Conservation (phyloP, 2,888 invertebrate species). For the Ennomos erosarius region DNA sequence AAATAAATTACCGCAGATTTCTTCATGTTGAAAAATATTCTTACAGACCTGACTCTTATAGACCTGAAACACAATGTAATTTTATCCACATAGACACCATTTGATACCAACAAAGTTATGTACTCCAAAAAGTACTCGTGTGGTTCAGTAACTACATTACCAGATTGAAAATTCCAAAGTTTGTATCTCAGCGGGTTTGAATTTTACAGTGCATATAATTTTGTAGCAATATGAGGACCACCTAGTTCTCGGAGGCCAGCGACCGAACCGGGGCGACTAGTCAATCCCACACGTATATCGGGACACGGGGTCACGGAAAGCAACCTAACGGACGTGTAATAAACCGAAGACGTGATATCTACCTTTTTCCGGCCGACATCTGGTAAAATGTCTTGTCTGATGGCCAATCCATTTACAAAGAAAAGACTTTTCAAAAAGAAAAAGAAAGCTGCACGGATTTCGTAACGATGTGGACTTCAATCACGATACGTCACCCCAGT, state of each 20-base stretch:
- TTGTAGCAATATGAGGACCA: slow-evolving; percentile 19
- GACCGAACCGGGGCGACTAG: slow-evolving; percentile 26
- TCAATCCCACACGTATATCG: slow-evolving; percentile 73
- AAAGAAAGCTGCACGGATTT: slow-evolving; percentile 31
- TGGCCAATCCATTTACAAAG: slow-evolving; percentile 47
- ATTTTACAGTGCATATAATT: slow-evolving; percentile 35
- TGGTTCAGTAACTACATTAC: slow-evolving; percentile 29
- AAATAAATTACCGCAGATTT: slow-evolving; percentile 51
- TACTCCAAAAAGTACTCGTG: background rate
- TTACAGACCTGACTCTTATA: slow-evolving; percentile 14
- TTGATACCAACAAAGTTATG: background rate
- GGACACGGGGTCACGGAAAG: slow-evolving; percentile 64
- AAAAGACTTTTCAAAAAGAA: slow-evolving; percentile 44
- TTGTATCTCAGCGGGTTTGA: slow-evolving; percentile 24
- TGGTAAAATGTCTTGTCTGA: slow-evolving; percentile 54
- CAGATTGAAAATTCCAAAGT: slow-evolving; percentile 21
- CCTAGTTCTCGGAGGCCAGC: slow-evolving; percentile 3
- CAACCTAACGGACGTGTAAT: slow-evolving; percentile 74
- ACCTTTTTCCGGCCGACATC: slow-evolving; percentile 58
- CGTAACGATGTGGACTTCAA: slow-evolving; percentile 27
- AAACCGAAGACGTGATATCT: slow-evolving; percentile 79
- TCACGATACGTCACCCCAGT: slow-evolving; percentile 17
- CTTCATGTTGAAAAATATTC: slow-evolving; percentile 42
- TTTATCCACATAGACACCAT: too few relatives aligned
- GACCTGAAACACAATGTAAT: background rate